These are phyloP conservation scores for Apoderus coryli DNA, from an alignment of 2,888 invertebrate species.

Conservation along the genomic window DNA sequence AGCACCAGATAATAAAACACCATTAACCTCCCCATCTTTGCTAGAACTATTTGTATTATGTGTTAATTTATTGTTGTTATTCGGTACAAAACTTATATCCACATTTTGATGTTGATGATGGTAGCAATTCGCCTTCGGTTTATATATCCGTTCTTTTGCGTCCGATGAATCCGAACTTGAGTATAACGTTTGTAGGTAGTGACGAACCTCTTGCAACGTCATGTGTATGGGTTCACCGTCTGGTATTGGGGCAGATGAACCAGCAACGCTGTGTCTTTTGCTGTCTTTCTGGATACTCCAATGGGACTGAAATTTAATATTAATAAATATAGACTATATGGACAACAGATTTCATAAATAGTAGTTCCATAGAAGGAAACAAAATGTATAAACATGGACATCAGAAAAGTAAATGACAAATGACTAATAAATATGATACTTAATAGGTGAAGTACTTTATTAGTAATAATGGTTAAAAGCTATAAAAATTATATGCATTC, in stretches of 20 bases:
- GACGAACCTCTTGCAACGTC: conserved; percentile 71
- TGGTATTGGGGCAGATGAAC: conserved; percentile 43
- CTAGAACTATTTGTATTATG: background rate
- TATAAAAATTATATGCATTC: no score
- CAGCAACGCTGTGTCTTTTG: conserved; percentile 53
- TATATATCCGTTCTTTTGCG: conserved; percentile 31
- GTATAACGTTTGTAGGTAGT: conserved; percentile 69
- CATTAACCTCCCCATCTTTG: background rate
- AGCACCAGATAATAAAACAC: no score
- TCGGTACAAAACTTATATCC: conserved; percentile 35
- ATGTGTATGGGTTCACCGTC: conserved; percentile 67
- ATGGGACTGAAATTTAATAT: conserved; percentile 24
- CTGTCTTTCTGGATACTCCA: conserved; percentile 25
- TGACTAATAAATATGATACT: no score
- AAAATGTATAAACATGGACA: no score
- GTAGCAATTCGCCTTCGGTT: conserved; percentile 22
- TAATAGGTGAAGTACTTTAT: no score
- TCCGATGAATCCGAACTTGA: conserved; percentile 56
- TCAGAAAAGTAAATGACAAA: no score
- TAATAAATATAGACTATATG: conserved; percentile 1
- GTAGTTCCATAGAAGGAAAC: no score
- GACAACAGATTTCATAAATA: no score
- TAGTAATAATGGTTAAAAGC: no score
- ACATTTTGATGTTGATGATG: no score
- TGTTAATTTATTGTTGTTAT: conserved; percentile 18